These are phyloP conservation scores for Apodemia zela DNA, from an alignment of 2,888 invertebrate species.

Conservation along the genomic window DNA sequence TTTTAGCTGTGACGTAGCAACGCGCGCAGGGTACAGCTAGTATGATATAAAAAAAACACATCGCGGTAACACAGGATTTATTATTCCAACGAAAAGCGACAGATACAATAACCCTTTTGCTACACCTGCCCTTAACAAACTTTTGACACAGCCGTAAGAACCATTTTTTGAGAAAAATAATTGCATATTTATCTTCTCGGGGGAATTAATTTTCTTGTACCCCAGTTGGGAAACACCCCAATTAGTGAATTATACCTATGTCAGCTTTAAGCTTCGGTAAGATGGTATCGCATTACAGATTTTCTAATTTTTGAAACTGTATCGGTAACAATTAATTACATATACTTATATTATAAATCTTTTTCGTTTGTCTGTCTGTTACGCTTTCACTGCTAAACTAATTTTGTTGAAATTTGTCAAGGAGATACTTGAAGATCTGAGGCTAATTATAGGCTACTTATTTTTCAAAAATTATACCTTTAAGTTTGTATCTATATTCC, in stretches of 20 bases:
- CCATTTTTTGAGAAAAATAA: conserved; percentile 66
- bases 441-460: no score
- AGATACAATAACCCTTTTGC: conserved; percentile 26
- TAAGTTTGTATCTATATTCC: no score
- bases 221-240: conserved; percentile 57
- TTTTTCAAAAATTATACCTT: no score
- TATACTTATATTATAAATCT: no score
- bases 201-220: conserved; percentile 71
- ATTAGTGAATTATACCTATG: conserved; percentile 66
- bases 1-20: no score
- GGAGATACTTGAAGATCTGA: no score
- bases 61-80: no score
- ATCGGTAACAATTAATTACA: background rate
- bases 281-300: background rate
- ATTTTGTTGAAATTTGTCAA: no score
- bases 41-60: no score
- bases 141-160: conserved; percentile 62
- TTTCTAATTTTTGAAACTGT: background rate
- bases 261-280: conserved; percentile 31
- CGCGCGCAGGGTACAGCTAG: no score
- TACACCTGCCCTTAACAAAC: conserved; percentile 65
- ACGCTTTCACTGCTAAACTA: no score
- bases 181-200: conserved; percentile 63
- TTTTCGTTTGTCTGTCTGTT: no score
- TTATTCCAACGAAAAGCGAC: background rate